Base-by-base conservation (phyloP, 2,113 vertebrate species). In the Anhinga anhinga region DNA sequence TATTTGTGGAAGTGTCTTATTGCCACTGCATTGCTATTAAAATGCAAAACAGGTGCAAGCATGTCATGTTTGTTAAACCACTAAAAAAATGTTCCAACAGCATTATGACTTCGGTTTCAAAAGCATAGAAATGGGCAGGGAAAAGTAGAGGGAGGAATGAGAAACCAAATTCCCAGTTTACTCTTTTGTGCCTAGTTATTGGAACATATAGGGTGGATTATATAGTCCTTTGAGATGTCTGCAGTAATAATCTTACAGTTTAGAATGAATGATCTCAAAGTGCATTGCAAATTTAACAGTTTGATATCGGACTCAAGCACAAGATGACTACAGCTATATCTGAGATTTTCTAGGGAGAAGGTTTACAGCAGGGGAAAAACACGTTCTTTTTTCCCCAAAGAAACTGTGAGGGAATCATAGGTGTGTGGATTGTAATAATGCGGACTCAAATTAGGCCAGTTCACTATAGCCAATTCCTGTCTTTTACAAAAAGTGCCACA, bases 61-160 rank as follows among this genome's bases (percentile, higher is more conserved):
- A 77, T 92, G 94, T 95, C 85, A 80, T 95, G 81, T 95, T 97
- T 96, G 96, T 96, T 95, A 97, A 97, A 93, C 88, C 91, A 82
- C 73, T 72, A 77, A 80, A 94, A 97, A 96, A 95, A 65, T 85
- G 56, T 89, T 95, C 73, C 0, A 1, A 82, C 86, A 80, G 89
- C 88, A 34, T 94, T 96, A 94, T 61, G 78, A 79, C 86, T 95
- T 95, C 6, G 1, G 78, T 85, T 95, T 93, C 90, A 66, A 89
- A 94, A 94, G 78, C 78, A 29, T n/a, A 80, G 66, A 82, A 91
- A 91, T 50, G 78, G 91, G 73, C 65, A 88, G 67, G 47, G 82
- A 58, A 86, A 73, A 70, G 55, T 74, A 82, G 34, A 44, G n/a
- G n/a, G 26, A 81, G 50, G 70, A 85, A 94, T 85, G 49, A 53